These are phyloP conservation scores for Tupaia chinensis DNA, from an alignment of 2,113 vertebrate species.

Conservation along the genomic window DNA sequence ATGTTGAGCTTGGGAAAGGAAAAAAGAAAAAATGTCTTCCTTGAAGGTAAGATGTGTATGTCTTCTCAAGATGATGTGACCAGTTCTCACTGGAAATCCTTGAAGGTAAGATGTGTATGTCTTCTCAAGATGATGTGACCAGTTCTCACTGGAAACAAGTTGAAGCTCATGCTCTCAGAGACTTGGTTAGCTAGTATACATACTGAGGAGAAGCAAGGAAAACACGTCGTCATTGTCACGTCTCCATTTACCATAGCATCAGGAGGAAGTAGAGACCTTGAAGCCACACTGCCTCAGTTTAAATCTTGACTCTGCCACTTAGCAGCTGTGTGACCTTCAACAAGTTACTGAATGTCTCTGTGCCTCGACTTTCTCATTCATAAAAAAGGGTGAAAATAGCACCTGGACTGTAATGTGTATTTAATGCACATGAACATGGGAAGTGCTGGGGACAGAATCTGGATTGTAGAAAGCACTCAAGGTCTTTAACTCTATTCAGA, in stretches of 20 bases:
- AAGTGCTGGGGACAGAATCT: not conserved
- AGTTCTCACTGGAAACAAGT: not conserved
- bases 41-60: accelerated
- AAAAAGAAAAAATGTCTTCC: not conserved
- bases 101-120: accelerated
- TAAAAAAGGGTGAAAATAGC: not conserved
- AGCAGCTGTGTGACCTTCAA: not conserved
- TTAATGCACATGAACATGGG: not conserved
- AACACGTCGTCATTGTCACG: too few relatives aligned
- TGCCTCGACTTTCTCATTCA: not conserved
- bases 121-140: not conserved
- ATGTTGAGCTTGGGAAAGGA: not conserved
- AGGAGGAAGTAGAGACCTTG: not conserved
- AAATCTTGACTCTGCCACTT: not conserved
- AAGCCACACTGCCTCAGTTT: not conserved
- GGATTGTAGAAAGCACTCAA: not conserved
- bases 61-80: not conserved
- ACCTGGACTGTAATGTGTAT: not conserved
- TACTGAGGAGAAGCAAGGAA: not conserved
- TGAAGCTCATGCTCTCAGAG: not conserved
- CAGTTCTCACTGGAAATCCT: not conserved
- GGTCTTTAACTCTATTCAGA: not conserved
- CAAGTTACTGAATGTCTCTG: not conserved
- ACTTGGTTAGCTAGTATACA: not conserved
- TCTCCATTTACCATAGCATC: not conserved